phyloP scores from a whole-genome alignment of 92 coral and sea anemone genomes.

The Porites evermanni region DNA sequence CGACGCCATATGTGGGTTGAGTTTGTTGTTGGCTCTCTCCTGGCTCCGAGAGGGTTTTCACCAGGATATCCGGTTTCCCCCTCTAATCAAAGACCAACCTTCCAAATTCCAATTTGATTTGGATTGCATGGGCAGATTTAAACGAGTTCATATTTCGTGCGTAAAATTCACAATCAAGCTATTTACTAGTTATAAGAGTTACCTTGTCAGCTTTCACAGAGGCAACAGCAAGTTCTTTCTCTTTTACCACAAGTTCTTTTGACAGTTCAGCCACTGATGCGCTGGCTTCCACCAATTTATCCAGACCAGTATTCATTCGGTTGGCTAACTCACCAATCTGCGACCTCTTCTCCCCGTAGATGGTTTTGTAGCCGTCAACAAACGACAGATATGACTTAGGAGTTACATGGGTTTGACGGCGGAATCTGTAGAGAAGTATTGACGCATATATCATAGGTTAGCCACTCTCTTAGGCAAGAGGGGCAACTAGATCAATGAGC shows the following conservation, averaged over 20 bases:
- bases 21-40: too few relatives aligned
- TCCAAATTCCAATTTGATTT: too few relatives aligned
- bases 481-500: too few relatives aligned
- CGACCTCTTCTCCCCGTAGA: constrained; percentile 75
- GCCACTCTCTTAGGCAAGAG: background rate
- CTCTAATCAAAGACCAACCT: too few relatives aligned
- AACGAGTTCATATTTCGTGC: too few relatives aligned
- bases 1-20: too few relatives aligned
- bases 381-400: constrained; percentile 90
- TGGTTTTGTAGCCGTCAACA: constrained; percentile 86
- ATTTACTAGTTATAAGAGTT: background rate
- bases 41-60: too few relatives aligned
- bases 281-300: constrained; percentile 87
- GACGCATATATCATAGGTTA: too few relatives aligned
- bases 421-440: constrained; percentile 62
- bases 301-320: constrained; percentile 89
- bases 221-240: constrained; percentile 87
- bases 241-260: constrained; percentile 83
- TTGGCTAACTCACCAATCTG: constrained; percentile 86
- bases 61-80: too few relatives aligned
- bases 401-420: constrained; percentile 90
- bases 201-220: constrained; percentile 90
- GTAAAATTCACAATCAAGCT: too few relatives aligned
- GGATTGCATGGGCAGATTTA: too few relatives aligned
- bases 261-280: constrained; percentile 81